These are phyloP conservation scores for Campoletis raptor DNA, from an alignment of 2,888 invertebrate genomes.

Conservation along the genomic window DNA sequence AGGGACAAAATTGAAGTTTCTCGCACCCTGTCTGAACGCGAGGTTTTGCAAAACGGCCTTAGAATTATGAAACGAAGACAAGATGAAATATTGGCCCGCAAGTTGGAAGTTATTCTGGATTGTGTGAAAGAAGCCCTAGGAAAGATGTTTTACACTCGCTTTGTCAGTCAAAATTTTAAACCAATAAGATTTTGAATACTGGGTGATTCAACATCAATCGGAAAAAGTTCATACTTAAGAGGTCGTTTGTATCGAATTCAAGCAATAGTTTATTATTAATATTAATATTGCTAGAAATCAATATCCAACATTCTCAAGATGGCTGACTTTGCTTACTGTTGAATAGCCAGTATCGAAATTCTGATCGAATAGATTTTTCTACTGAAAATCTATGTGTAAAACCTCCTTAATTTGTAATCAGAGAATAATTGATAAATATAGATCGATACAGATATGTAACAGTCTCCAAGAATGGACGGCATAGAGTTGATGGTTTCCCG, in stretches of 20 bases:
- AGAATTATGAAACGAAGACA: constrained; percentile 25
- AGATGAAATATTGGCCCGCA: constrained; percentile 21
- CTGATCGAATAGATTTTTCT: neutral
- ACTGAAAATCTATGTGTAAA: neutral
- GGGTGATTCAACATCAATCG: neutral
- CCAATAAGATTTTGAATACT: neutral
- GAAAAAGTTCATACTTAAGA: neutral
- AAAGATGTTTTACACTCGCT: neutral
- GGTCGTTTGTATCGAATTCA: neutral
- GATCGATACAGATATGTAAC: constrained; percentile 31
- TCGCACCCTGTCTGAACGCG: neutral
- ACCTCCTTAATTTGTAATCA: neutral
- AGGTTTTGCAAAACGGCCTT: neutral
- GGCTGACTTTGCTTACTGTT: neutral
- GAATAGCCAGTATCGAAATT: neutral
- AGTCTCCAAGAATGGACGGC: constrained; percentile 83
- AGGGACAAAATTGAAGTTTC: neutral
- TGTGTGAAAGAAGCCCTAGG: constrained; percentile 6
- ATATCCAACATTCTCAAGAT: neutral
- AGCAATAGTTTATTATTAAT: neutral
- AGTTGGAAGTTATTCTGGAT: constrained; percentile 34
- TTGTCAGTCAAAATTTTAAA: neutral
- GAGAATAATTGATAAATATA: neutral
- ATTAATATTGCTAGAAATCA: neutral
- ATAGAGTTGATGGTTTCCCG: constrained; percentile 81